Base-by-base conservation (phyloP, 2,797 vertebrate species). In the Carcharodon carcharias region DNA sequence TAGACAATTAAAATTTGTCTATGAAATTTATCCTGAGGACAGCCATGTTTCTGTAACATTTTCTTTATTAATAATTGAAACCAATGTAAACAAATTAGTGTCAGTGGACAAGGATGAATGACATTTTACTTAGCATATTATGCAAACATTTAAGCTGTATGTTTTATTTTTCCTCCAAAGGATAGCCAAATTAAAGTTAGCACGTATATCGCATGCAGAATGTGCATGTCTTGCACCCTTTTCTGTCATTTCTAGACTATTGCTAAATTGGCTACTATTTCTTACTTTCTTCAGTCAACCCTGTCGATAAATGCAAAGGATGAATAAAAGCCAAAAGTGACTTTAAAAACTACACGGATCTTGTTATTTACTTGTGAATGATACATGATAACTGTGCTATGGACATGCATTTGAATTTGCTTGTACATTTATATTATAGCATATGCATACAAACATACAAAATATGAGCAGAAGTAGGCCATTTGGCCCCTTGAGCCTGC, bases 281-380 rank as follows among this genome's bases (percentile, higher is more conserved):
- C 16, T 67, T 50, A 50, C 14, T 95, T 69, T 95, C 3, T 31
- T 95, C 67, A 73, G 31, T 73, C 40, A 95, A 50, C 18, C 50
- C 35, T 73, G 94, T 95, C 67, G 31, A 69, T 95, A 71, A 89
- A 94, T 94, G 40, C 92, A 94, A 23, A 73, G 50, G 69, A 95
- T 95, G 67, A 95, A 95, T 95, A 54, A 95, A 95, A 95, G 9
- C 45, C 89, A 73, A 71, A 69, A 71, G 12, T 95, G 93, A 95
- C 73, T 95, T 95, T 54, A 73, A 95, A 69, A 71, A 71, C 23
- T 35, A 3, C 65, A 6, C 50, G 18, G 11, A 69, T 54, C 94
- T 73, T 56, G 40, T 71, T 69, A 54, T 45, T 95, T 54, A 16
- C 26, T 71, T 71, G 9, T 71, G 94, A 71, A 69, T 23, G 12